Evolutionary conservation across 2,113 vertebrate genomes (phyloP).

Genomic region (Periophthalmus modestus): DNA sequence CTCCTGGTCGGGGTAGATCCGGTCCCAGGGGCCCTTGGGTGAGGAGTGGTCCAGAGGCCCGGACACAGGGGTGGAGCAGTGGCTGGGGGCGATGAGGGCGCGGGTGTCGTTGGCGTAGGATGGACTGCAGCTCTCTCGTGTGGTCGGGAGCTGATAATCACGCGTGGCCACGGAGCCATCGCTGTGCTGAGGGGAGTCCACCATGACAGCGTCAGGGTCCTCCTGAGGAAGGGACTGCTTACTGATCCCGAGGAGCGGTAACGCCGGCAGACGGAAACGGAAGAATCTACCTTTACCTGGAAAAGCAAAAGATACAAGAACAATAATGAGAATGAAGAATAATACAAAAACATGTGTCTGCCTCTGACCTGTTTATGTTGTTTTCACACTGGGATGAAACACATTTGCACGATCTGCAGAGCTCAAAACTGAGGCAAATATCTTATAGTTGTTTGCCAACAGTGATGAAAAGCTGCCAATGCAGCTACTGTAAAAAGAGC

Average conservation of each 20-base stretch:
- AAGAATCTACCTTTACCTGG: constrained; percentile 86
- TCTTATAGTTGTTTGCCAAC: constrained; percentile 27
- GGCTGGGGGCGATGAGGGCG: constrained; percentile 89
- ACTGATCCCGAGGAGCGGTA: constrained; percentile 88
- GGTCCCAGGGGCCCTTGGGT: constrained; percentile 88
- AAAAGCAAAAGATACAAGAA: constrained; percentile 14
- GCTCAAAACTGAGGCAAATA: constrained; percentile 26
- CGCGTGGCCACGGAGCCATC: constrained; percentile 88
- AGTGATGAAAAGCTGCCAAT: constrained; percentile 29
- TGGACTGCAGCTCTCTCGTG: constrained; percentile 90
- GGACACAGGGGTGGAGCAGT: constrained; percentile 88
- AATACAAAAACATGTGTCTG: constrained; percentile 8
- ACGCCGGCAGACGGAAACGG: constrained; percentile 86
- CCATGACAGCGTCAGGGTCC: constrained; percentile 89
- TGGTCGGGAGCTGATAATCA: constrained; percentile 88
- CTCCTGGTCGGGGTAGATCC: constrained; percentile 79
- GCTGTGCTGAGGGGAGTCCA: constrained; percentile 84
- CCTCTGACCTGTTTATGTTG: constrained; percentile 15
- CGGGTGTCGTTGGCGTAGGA: constrained; percentile 93
- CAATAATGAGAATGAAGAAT: neutral
- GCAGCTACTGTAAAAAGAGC: constrained; percentile 41
- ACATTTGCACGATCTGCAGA: constrained; percentile 2
- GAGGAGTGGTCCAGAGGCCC: constrained; percentile 95
- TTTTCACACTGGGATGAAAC: constrained; percentile 17
- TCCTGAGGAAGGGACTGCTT: constrained; percentile 97